Evolutionary conservation across 1,140 invertebrate genomes (phyloP).

Genomic region (Caenorhabditis remanei): DNA sequence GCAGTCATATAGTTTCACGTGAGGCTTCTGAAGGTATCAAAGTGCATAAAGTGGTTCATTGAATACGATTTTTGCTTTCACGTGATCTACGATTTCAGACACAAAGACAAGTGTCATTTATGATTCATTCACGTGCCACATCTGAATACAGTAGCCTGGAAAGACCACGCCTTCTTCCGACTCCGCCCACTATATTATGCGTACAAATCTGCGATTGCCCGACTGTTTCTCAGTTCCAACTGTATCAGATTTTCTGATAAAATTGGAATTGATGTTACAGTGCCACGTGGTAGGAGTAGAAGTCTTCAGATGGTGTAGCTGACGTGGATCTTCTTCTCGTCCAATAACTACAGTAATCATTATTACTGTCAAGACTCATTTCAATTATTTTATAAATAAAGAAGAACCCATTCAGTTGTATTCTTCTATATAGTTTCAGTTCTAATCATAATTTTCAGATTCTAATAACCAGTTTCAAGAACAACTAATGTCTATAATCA

Average conservation of each 20-base stretch:
- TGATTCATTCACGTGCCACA: conserved; percentile 24
- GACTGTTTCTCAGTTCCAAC: neutral
- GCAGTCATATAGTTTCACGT: neutral
- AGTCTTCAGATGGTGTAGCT: no score
- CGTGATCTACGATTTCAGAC: conserved; percentile 7
- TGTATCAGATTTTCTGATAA: neutral
- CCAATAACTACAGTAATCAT: no score
- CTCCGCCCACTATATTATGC: neutral
- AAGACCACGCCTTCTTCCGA: neutral
- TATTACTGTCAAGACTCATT: no score
- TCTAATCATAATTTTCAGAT: neutral
- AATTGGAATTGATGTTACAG: no score
- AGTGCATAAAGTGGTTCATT: neutral
- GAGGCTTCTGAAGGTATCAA: conserved; percentile 10
- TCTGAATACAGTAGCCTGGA: neutral
- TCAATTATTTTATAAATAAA: no score
- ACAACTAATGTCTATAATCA: neutral
- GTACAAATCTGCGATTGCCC: neutral
- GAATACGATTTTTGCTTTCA: neutral
- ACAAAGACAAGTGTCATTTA: neutral
- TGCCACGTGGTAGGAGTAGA: no score
- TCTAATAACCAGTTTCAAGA: neutral
- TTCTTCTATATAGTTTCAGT: no score
- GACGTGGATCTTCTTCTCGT: no score
- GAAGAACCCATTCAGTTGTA: no score